Evolutionary conservation across 2,113 vertebrate genomes (phyloP).

Genomic region (Trinectes maculatus): DNA sequence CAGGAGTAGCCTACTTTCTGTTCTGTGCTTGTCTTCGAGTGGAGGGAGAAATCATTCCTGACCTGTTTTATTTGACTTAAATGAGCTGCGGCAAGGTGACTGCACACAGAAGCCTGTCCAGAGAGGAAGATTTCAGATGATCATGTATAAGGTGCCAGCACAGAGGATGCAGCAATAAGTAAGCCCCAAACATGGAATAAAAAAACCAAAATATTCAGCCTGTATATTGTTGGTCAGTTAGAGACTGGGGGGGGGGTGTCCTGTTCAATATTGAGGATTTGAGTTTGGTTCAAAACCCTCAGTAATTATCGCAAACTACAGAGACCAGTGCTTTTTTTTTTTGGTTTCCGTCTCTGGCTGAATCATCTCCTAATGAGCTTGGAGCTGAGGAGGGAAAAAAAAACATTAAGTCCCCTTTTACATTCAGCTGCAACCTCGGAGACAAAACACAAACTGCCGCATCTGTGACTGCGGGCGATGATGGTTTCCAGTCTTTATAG

Average conservation of each 20-base stretch:
- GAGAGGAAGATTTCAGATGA: not conserved
- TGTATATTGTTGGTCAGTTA: constrained; percentile 50
- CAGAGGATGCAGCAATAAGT: not conserved
- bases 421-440: constrained; percentile 41
- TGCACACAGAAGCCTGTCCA: not conserved
- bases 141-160: not conserved
- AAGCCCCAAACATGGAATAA: not conserved
- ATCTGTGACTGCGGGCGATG: constrained; percentile 19
- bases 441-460: constrained; percentile 51
- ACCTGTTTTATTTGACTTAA: constrained; percentile 9
- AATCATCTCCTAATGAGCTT: constrained; percentile 66
- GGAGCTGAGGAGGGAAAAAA: constrained; percentile 40
- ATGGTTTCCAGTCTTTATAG: constrained; percentile 15
- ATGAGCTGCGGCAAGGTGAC: constrained; percentile 1
- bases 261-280: constrained; percentile 31
- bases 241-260: constrained; percentile 19
- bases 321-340: constrained; percentile 42
- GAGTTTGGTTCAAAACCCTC: constrained; percentile 36
- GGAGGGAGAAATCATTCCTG: constrained; percentile 5
- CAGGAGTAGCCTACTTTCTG: constrained; percentile 58
- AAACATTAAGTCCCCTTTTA: constrained; percentile 45
- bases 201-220: no score
- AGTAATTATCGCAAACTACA: constrained; percentile 51
- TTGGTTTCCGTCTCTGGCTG: constrained; percentile 37
- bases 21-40: constrained; percentile 20